Percentiles rank a stretch among this genome's conserved stretches.
These are phyloP conservation scores for Synanthedon formicaeformis DNA, from an alignment of 2,888 invertebrate species.

Conservation along the genomic window DNA sequence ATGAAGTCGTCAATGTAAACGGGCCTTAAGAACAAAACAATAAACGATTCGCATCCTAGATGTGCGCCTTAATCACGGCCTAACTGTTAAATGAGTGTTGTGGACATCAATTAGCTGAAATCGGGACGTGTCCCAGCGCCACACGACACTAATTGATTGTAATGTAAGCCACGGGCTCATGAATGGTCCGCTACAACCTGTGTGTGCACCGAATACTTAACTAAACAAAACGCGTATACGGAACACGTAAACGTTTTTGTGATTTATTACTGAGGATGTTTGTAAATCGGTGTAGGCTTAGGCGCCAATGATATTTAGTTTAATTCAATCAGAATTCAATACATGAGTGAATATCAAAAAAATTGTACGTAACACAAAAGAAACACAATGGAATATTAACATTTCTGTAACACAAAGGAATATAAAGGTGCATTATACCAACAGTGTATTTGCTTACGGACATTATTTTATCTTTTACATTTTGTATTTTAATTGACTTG, in stretches of 20 bases:
- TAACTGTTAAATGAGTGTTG: constrained; percentile 8
- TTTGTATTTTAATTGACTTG: no score
- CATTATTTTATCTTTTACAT: no score
- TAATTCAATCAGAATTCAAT: no score
- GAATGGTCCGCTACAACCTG: constrained; percentile 35
- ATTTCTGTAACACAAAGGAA: no score
- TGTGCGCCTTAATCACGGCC: constrained; percentile 2
- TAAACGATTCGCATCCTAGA: no score
- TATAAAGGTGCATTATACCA: no score
- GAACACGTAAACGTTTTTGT: constrained; percentile 7
- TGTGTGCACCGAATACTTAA: constrained; percentile 25
- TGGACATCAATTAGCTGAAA: constrained; percentile 12
- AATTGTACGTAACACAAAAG: no score
- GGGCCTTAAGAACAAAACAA: not conserved
- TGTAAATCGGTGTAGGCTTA: not conserved
- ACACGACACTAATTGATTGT: constrained; percentile 33
- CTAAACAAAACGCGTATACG: constrained; percentile 8
- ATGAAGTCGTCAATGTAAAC: not conserved
- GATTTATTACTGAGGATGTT: constrained; percentile 23
- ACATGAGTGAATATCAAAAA: no score
- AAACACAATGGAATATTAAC: no score
- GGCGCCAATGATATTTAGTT: not conserved
- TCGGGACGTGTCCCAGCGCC: constrained; percentile 23
- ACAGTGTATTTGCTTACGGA: no score
- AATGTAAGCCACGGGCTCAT: constrained; percentile 38